Conservation (phyloP, 2,888 invertebrate genomes). For the Luperina nickerlii region DNA sequence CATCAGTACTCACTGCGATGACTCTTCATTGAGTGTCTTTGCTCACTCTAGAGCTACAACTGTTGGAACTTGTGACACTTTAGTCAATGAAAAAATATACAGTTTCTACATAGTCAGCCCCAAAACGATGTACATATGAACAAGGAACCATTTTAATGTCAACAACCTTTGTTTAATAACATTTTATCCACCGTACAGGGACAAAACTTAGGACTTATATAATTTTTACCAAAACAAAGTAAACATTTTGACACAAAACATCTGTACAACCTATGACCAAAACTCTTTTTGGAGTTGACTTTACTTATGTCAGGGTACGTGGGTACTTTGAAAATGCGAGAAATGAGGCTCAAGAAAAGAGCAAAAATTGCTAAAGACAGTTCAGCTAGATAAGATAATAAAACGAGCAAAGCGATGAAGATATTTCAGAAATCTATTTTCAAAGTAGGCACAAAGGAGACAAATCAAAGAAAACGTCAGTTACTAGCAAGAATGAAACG, state of each 20-base stretch:
- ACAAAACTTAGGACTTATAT: background rate
- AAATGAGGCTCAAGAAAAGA: slow-evolving; percentile 8
- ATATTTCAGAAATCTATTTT: background rate
- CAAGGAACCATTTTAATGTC: background rate
- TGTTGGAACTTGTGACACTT: slow-evolving; percentile 59
- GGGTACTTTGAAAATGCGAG: background rate
- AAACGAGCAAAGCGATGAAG: background rate
- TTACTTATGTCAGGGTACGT: background rate
- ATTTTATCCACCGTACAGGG: background rate
- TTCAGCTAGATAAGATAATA: background rate
- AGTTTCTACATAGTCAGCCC: slow-evolving; percentile 2
- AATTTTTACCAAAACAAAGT: too few species aligned
- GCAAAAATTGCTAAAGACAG: background rate
- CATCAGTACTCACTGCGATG: slow-evolving; percentile 50
- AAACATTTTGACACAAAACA: background rate
- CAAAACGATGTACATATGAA: background rate
- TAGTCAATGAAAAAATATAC: slow-evolving; percentile 21
- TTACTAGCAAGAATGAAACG: too few species aligned
- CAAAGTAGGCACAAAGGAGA: background rate
- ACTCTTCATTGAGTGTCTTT: slow-evolving; percentile 60
- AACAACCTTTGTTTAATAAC: background rate
- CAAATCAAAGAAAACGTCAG: background rate
- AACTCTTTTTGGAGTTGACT: background rate
- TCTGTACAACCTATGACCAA: background rate
- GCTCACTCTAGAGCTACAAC: slow-evolving; percentile 48